Base-by-base conservation (phyloP, 2,797 vertebrate genomes). In the Cuculus canorus region DNA sequence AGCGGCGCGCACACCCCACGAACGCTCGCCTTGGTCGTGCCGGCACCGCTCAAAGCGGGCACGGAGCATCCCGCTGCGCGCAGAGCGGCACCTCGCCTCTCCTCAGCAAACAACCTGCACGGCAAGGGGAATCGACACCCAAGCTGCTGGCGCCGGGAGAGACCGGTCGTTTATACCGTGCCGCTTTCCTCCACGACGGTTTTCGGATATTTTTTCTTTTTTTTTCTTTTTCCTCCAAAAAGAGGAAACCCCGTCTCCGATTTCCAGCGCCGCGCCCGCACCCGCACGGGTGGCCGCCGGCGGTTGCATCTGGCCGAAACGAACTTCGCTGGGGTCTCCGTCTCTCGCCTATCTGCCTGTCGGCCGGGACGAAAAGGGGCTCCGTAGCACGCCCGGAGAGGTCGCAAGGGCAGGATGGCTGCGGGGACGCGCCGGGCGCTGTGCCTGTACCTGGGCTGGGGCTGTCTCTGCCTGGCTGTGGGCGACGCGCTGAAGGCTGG, bases 401-500 rank as follows among this genome's bases (percentile, higher is more conserved):
- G 10, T 18, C 27, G n/a, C 24, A 35, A 61, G 10, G 69, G n/a
- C 37, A 8, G 82, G 92, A 99, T 99, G 99, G 98, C 98, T 77
- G 80, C 96, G 16, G 94, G 73, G 81, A 93, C 92, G 45, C 96
- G 96, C 61, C 41, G 97, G 88, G 92, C 98, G 82, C 75, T 99
- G 56, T 94, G 53, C 18, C 94, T 99, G 90, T 98, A 99, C 52
- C 97, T 98, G 91, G 98, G 98, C 89, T 99, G 98, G 98, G 97
- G 97, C 94, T 98, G 97, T 94, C 88, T 98, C 72, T 98, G 97
- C 97, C 95, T 97, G 93, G 98, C 97, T 82, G 97, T 83, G 65
- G 97, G 98, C 64, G 98, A 98, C 53, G 94, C 95, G 95, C 92
- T 94, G 37, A 97, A 96, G 33, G 96, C 98, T 61, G 91, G 85